phyloP scores from a whole-genome alignment of 2,797 vertebrate genomes.

The Loriculus beryllinus region DNA sequence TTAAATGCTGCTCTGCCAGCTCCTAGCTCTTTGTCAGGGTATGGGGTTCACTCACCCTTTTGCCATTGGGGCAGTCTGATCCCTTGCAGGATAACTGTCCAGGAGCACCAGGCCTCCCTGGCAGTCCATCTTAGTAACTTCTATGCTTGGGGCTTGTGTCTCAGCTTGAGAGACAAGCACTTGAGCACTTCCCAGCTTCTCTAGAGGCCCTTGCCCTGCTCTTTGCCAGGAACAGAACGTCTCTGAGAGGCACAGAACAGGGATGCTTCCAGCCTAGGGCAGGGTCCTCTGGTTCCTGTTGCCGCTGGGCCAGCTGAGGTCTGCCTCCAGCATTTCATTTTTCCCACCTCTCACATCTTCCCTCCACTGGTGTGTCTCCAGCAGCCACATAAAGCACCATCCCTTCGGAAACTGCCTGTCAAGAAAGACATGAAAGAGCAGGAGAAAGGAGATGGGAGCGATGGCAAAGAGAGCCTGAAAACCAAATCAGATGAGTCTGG shows the following conservation, averaged over 20 bases:
- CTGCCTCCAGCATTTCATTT: not conserved
- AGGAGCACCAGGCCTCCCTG: not conserved
- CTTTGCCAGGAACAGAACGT: not conserved
- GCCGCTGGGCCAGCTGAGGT: not conserved
- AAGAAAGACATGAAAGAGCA: slow-evolving; percentile 90
- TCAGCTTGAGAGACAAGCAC: no score
- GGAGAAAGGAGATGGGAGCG: slow-evolving; percentile 90
- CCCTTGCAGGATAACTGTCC: not conserved
- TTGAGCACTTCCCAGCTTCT: not conserved
- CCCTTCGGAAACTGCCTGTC: slow-evolving; percentile 80
- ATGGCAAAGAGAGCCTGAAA: slow-evolving; percentile 95
- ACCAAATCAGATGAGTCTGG: slow-evolving; percentile 94
- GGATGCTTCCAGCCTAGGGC: not conserved
- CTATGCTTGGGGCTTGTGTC: not conserved
- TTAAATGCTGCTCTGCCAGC: not conserved
- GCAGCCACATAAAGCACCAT: slow-evolving; percentile 75
- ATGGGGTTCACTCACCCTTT: not conserved
- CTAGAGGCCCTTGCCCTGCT: not conserved
- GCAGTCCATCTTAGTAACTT: not conserved
- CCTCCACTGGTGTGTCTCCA: not conserved
- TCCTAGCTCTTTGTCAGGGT: not conserved
- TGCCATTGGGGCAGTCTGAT: not conserved
- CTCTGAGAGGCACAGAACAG: not conserved
- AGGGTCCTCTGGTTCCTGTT: not conserved
- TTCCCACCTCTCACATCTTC: not conserved